Percentiles rank a stretch among this genome's conserved stretches.
Conservation (phyloP, 2,113 vertebrate genomes). For the Leptobrachium leishanense region DNA sequence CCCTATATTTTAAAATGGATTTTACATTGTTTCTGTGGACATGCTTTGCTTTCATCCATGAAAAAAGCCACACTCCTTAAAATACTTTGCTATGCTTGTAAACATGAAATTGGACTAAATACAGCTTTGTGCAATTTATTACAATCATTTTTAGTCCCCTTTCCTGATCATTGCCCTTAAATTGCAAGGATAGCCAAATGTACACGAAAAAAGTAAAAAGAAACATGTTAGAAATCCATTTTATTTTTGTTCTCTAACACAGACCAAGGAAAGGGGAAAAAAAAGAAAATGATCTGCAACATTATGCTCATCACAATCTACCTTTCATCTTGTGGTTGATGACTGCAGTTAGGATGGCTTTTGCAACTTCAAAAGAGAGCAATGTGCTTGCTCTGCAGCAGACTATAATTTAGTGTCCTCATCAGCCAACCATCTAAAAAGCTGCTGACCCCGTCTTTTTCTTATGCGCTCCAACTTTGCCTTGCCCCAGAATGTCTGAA, state of each 20-base stretch:
- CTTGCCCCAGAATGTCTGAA: constrained; percentile 9
- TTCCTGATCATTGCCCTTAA: too few species aligned
- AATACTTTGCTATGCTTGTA: too few species aligned
- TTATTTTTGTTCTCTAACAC: not conserved
- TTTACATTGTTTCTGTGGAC: too few species aligned
- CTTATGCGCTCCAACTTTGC: not conserved
- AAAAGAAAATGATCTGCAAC: not conserved
- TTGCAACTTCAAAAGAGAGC: not conserved
- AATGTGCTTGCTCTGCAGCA: not conserved
- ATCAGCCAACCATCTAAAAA: constrained; percentile 11
- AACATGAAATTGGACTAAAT: too few species aligned
- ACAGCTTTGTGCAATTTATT: too few species aligned
- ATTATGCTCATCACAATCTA: constrained; percentile 13
- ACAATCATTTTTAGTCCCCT: too few species aligned
- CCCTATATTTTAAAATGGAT: too few species aligned
- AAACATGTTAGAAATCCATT: not conserved
- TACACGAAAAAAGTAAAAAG: too few species aligned
- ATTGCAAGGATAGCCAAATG: too few species aligned
- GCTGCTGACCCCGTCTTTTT: constrained; percentile 21
- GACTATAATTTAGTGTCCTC: constrained; percentile 31
- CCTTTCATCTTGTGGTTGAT: constrained; percentile 16
- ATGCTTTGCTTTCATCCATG: too few species aligned
- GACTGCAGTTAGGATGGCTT: constrained; percentile 6
- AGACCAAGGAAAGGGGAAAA: not conserved
- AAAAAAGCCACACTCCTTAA: too few species aligned